These are phyloP conservation scores for Pluvialis apricaria DNA, from an alignment of 2,113 vertebrate species.

Conservation along the genomic window DNA sequence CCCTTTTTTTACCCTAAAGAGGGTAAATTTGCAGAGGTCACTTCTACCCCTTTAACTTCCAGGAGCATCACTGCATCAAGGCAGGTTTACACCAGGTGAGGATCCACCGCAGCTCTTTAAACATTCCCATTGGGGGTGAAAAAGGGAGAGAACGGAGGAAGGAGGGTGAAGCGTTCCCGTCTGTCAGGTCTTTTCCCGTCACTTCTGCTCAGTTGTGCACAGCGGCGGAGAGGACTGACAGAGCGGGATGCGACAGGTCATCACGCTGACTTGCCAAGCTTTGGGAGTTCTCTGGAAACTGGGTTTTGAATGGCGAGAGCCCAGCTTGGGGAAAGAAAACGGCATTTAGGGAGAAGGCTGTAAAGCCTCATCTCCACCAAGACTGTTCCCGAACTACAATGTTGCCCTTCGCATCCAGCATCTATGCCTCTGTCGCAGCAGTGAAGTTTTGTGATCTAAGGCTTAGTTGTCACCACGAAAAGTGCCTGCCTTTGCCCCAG, in stretches of 20 bases:
- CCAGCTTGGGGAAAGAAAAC: background rate
- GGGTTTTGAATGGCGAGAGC: background rate
- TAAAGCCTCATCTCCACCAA: background rate
- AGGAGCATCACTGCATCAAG: background rate
- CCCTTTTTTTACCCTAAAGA: background rate
- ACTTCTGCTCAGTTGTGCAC: rapidly evolving
- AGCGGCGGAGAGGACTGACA: background rate
- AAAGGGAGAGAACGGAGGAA: background rate
- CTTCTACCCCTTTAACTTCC: background rate
- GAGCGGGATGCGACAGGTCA: background rate
- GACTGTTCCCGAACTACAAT: rapidly evolving
- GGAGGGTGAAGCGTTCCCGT: rapidly evolving
- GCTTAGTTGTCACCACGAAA: background rate
- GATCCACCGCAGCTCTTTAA: background rate
- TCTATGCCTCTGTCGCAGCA: rapidly evolving
- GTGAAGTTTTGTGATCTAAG: background rate
- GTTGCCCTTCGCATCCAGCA: background rate
- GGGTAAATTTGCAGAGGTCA: background rate
- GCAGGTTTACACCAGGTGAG: background rate
- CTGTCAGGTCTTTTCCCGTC: background rate
- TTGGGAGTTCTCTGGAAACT: background rate
- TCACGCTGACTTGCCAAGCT: background rate
- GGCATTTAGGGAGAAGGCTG: background rate
- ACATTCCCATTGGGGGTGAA: rapidly evolving
- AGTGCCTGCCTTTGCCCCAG: background rate